phyloP scores from a whole-genome alignment of 2,888 invertebrate species.

The Tuberolachnus salignus region DNA sequence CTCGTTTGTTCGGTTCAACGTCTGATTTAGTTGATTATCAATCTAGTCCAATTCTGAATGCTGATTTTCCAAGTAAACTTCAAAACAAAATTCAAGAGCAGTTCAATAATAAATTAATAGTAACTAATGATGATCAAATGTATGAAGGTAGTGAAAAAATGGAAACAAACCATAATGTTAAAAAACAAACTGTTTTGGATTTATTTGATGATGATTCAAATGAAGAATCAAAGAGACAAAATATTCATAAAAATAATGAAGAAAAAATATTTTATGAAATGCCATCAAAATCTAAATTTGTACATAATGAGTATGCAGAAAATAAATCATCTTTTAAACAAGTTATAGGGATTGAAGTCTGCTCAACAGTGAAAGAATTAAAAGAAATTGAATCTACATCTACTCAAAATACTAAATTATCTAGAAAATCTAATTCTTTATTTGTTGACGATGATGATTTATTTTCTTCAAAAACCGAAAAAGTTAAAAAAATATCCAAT shows the following conservation, averaged over 20 bases:
- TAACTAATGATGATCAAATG: neutral
- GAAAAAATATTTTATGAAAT: neutral
- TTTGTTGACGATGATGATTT: slow-evolving; percentile 54
- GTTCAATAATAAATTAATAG: neutral
- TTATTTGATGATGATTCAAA: slow-evolving; percentile 35
- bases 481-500: slow-evolving; percentile 17
- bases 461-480: slow-evolving; percentile 41
- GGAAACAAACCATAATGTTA: neutral
- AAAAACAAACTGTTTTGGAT: neutral
- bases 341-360: neutral
- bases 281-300: neutral
- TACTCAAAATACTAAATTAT: neutral
- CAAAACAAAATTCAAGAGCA: neutral
- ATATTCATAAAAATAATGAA: neutral
- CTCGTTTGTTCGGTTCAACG: slow-evolving; percentile 27
- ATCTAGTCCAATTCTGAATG: slow-evolving; percentile 16
- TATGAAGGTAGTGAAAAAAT: neutral
- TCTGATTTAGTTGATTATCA: slow-evolving; percentile 40
- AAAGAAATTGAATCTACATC: neutral
- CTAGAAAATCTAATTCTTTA: slow-evolving; percentile 27
- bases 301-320: neutral
- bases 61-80: neutral
- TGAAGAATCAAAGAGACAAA: neutral
- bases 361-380: neutral
- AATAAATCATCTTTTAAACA: neutral